These are phyloP conservation scores for Drosophila oshimai DNA, from an alignment of 1,140 invertebrate species.

Conservation along the genomic window DNA sequence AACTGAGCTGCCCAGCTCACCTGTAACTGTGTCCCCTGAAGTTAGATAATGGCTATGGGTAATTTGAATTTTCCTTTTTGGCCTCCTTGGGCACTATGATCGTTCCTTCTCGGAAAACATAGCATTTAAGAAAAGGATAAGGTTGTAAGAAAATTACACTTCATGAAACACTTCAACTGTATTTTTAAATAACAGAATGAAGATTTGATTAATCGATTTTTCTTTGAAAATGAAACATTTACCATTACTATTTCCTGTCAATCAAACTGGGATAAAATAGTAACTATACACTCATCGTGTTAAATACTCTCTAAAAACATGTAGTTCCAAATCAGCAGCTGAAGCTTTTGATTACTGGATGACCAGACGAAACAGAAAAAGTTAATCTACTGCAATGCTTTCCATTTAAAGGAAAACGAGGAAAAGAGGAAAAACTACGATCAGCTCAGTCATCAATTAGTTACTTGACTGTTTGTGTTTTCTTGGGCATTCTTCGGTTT, in stretches of 20 bases:
- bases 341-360: conserved; percentile 15
- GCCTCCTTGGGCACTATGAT: too few relatives aligned
- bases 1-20: not conserved
- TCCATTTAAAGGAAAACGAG: not conserved
- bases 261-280: too few relatives aligned
- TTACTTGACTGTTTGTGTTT: conserved; percentile 14
- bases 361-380: conserved; percentile 2
- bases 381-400: not conserved
- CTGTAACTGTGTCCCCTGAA: conserved; percentile 1
- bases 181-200: too few relatives aligned
- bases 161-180: too few relatives aligned
- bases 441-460: conserved; percentile 47
- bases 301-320: not conserved
- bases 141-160: too few relatives aligned
- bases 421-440: not conserved
- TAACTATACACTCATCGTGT: too few relatives aligned
- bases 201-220: too few relatives aligned
- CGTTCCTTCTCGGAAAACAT: too few relatives aligned
- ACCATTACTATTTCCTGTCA: too few relatives aligned
- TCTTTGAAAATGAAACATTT: too few relatives aligned
- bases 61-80: not conserved
- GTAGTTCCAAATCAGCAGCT: conserved; percentile 3
- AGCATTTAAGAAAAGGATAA: too few relatives aligned
- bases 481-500: not conserved
- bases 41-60: conserved; percentile 6